Conservation (phyloP, 1,140 invertebrate species). For the Tetramorium simillimum region DNA sequence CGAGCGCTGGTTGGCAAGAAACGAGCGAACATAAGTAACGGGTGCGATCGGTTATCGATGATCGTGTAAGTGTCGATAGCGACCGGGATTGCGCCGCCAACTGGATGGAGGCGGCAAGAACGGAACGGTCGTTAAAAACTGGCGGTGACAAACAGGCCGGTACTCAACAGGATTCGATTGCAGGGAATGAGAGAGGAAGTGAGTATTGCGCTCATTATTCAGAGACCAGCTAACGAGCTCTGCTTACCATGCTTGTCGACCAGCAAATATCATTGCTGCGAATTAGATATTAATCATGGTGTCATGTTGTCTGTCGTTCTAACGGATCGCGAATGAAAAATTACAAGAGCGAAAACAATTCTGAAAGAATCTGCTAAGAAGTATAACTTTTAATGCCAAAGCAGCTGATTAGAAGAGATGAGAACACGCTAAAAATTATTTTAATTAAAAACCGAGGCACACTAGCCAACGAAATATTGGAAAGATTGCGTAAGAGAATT, state of each 20-base stretch:
- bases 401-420: neutral
- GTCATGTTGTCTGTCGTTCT: neutral
- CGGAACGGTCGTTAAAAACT: conserved; percentile 37
- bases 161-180: neutral
- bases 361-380: neutral
- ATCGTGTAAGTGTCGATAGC: conserved; percentile 50
- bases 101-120: conserved; percentile 10
- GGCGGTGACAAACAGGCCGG: conserved; percentile 29
- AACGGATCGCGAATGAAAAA: neutral
- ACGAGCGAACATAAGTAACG: conserved; percentile 40
- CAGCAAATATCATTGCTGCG: neutral
- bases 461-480: neutral
- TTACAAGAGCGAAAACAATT: neutral
- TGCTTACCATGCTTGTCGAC: neutral
- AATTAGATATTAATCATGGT: conserved; percentile 20
- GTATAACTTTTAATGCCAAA: neutral
- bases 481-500: neutral
- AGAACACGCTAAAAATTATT: neutral
- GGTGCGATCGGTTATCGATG: conserved; percentile 46
- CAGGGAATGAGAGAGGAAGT: neutral
- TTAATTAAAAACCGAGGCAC: neutral
- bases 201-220: conserved; percentile 17
- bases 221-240: neutral
- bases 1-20: conserved; percentile 38
- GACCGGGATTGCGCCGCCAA: conserved; percentile 33